Evolutionary conservation across 2,797 vertebrate species (phyloP).

Genomic region (Eulemur coronatus): DNA sequence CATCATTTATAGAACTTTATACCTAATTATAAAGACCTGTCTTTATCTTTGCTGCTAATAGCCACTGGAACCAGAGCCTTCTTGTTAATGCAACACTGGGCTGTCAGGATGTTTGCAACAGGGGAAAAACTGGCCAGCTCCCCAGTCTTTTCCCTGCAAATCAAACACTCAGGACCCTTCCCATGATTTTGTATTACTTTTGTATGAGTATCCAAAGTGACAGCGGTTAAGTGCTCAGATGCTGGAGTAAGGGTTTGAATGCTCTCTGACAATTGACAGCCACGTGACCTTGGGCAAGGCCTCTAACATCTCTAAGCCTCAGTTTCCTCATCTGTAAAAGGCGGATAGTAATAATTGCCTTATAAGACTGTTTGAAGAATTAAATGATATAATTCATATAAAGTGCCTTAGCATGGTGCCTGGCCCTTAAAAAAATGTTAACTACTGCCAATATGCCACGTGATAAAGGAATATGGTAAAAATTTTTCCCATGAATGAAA

Average conservation of each 20-base stretch:
- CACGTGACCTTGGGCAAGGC: background rate
- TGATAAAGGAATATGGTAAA: background rate
- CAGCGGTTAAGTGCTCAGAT: background rate
- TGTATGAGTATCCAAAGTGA: background rate
- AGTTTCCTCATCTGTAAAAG: background rate
- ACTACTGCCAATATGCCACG: background rate
- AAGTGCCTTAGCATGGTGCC: background rate
- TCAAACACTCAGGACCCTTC: background rate
- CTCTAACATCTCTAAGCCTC: background rate
- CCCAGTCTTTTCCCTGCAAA: background rate
- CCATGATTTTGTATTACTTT: background rate
- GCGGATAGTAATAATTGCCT: background rate
- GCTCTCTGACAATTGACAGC: background rate
- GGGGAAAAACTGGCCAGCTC: background rate
- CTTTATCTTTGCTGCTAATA: background rate
- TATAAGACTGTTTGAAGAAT: background rate
- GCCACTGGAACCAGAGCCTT: background rate
- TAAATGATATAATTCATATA: background rate
- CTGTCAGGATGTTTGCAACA: background rate
- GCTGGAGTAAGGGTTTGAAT: background rate
- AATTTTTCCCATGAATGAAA: background rate
- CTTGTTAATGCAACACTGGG: background rate
- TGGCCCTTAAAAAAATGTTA: background rate
- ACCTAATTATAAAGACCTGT: conserved; percentile 2
- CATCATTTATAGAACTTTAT: background rate